Evolutionary conservation across 2,113 vertebrate species (phyloP), one percentile per base, ranked within the genome.

Genomic region (Paracanthobrama guichenoti): DNA sequence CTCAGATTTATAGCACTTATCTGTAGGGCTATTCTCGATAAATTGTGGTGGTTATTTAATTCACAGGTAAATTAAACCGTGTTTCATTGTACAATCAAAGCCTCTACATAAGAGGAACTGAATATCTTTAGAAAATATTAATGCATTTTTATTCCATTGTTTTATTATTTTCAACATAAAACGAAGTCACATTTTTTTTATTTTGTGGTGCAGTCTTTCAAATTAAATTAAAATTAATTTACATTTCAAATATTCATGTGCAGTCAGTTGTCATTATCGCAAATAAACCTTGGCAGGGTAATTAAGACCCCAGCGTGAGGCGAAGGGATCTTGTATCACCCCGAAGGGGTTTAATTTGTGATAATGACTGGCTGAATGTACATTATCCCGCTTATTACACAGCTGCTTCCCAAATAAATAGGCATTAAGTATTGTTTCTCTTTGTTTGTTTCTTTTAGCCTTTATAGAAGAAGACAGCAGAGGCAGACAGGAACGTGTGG

Each of bases 311-410:
- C 42, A 26, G 69, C 42, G 3, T 26, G 42, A 73, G 42, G 69
- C 42, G 13, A 42, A n/a, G 42, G 42, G 22, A 46, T 73, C 42
- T 8, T 48, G 42, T 48, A 46, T 72, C 42, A 16, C 69, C 42
- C 69, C 3, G 12, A 26, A 73, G 42, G 42, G 6, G 42, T 73
- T 48, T 73, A 16, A 73, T 73, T 73, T 73, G 22, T 3, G 42
- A 26, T 73, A 73, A 73, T 73, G 69, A 73, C n/a, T 73, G 39
- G 13, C 69, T 73, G n/a, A 26, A 73, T 48, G 42, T 46, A 24
- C 69, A 46, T 24, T 72, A 72, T 72, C 69, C 69, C 5, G 0
- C 42, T 72, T 72, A 46, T 46, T 73, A 73, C 42, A 48, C 69
- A 26, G 69, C 42, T 46, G 22, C 31, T 22, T n/a, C 39, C 20